Base-by-base conservation (phyloP, 2,113 vertebrate species). In the Poeciliopsis turrubarensis region DNA sequence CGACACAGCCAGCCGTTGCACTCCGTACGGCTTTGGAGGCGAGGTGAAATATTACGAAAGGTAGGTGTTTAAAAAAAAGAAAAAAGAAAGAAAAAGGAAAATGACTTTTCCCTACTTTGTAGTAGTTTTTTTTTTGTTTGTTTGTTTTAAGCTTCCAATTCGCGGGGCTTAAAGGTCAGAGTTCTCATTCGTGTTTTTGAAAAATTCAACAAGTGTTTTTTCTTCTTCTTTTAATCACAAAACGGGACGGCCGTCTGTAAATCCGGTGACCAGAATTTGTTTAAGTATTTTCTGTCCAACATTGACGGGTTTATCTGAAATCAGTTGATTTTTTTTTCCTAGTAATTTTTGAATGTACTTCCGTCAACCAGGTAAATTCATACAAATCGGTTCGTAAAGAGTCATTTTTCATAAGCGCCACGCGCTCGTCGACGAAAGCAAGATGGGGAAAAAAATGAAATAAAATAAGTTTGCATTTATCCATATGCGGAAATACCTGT, bases 401-500 rank as follows among this genome's bases (percentile, higher is more conserved):
- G 39, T 41, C 3, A 14, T 41, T 41, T 41, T 15, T 47, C 15
- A 47, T 17, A 47, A 47, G 39, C 44, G 15, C 15, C 44, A 17
- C 44, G 44, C 15, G 44, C 39, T 41, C 39, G 13, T 15, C 12
- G 39, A 41, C 4, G 39, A 41, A 41, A 15, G 5, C 44, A 6
- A 17, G 5, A 19, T 47, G 44, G 17, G 17, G 4, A 5, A 1
- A 1, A 19, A 47, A 17, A 41, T 41, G n/a, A 41, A 10, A 30
- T 30, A 17, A 22, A 4, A 54, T 12, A 37, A 9, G 22, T 15
- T 15, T 41, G 12, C 4, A 47, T 47, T 47, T 47, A 19, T 3
- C 19, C 5, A 29, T 27, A 65, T 41, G 39, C 27, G 68, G 82
- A 85, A 85, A 82, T 70, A 68, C 17, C n/a, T 68, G 65, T 61